phyloP scores from a whole-genome alignment of 2,797 vertebrate genomes.

The Pseudocheirus occidentalis region DNA sequence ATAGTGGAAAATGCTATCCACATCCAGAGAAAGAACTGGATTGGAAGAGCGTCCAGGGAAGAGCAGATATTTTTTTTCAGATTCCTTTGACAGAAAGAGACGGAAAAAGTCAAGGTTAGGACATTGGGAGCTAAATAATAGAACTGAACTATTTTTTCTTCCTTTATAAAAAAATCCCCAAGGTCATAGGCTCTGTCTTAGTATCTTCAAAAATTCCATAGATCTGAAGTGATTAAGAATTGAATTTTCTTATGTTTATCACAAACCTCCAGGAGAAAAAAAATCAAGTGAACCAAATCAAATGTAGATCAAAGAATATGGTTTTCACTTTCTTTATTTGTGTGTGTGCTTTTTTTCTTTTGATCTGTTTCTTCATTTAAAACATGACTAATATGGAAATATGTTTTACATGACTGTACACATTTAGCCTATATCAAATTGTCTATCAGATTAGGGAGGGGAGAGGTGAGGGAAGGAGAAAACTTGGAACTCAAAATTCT shows the following conservation, averaged over 20 bases:
- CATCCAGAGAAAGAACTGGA: background rate
- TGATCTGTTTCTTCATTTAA: background rate
- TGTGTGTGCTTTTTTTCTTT: background rate
- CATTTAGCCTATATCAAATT: background rate
- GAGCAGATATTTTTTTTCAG: slow-evolving; percentile 22
- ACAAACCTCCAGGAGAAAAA: slow-evolving; percentile 36
- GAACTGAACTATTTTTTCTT: slow-evolving; percentile 56
- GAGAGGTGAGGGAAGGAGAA: background rate
- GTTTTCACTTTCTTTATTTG: background rate
- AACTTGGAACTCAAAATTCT: background rate
- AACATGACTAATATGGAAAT: background rate
- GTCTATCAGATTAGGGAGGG: background rate
- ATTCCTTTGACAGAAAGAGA: slow-evolving; percentile 34
- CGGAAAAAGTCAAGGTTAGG: slow-evolving; percentile 61
- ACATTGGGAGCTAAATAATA: slow-evolving; percentile 68
- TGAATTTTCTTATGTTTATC: slow-evolving; percentile 76
- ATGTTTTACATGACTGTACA: background rate
- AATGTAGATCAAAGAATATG: background rate
- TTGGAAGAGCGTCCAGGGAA: background rate
- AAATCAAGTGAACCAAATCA: slow-evolving; percentile 63
- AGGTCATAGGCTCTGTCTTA: slow-evolving; percentile 68
- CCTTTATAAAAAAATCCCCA: slow-evolving; percentile 57
- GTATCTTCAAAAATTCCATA: slow-evolving; percentile 67
- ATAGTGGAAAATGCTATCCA: background rate
- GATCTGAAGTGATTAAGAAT: slow-evolving; percentile 74